Evolutionary conservation across 1,140 invertebrate species (phyloP).

Genomic region (Cotesia vestalis): DNA sequence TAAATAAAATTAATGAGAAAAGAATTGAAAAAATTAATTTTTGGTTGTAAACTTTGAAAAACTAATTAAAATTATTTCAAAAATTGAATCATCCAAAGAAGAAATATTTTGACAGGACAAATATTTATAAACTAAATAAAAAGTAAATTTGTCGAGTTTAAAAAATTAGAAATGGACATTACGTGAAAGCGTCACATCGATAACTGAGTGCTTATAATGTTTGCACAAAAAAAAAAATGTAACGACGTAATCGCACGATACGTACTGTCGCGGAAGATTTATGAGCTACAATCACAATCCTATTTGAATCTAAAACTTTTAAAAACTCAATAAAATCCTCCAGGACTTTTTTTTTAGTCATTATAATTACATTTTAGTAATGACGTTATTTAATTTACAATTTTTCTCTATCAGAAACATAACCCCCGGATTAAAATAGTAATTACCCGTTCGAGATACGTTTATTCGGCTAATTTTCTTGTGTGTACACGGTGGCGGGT

Average conservation of each 20-base stretch:
- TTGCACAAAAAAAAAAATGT: slow-evolving; percentile 10
- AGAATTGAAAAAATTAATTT: no score
- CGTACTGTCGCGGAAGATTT: not conserved
- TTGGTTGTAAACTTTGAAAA: no score
- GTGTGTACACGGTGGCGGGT: slow-evolving; percentile 12
- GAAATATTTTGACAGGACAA: no score
- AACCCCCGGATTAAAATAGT: slow-evolving; percentile 5
- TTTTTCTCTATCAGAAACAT: not conserved
- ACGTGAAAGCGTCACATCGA: slow-evolving; percentile 19
- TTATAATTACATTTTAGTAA: no score
- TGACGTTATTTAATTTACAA: no score
- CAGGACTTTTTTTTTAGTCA: no score
- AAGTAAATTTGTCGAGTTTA: not conserved
- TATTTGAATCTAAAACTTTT: no score
- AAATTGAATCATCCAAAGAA: no score
- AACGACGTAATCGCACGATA: not conserved
- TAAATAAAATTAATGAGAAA: no score
- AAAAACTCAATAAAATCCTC: no score
- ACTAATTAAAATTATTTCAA: no score
- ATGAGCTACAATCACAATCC: no score
- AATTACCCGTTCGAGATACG: slow-evolving; percentile 29
- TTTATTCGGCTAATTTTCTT: slow-evolving; percentile 30
- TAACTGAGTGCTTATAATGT: slow-evolving; percentile 15
- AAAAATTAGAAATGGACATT: slow-evolving; percentile 8
- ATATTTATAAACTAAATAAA: not conserved